Percentiles rank a stretch among this genome's conserved stretches.
phyloP scores from a whole-genome alignment of 1,140 invertebrate species.

The Platyscapa corneri region DNA sequence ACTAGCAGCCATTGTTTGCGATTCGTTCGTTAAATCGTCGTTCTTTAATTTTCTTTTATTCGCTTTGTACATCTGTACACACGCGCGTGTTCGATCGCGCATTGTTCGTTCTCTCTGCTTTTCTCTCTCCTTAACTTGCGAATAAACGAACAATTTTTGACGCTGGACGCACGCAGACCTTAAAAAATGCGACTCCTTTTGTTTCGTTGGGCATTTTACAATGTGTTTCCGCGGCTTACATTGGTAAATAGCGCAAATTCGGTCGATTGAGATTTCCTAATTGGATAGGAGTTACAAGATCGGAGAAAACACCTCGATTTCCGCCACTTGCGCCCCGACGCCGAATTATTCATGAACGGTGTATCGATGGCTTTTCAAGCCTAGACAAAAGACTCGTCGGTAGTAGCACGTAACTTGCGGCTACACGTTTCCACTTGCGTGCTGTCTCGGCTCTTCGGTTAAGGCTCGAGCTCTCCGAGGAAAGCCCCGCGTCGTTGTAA shows the following conservation, averaged over 20 bases:
- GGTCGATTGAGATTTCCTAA: background rate
- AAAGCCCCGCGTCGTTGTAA: background rate
- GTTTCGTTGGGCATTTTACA: background rate
- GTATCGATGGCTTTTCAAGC: background rate
- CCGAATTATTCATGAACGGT: background rate
- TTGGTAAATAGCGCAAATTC: background rate
- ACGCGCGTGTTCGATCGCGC: background rate
- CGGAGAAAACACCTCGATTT: too few species aligned
- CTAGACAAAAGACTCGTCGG: too few species aligned
- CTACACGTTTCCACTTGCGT: too few species aligned
- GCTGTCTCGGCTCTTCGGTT: background rate
- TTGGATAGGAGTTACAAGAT: too few species aligned
- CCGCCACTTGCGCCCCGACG: too few species aligned
- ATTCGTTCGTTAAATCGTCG: constrained; percentile 25
- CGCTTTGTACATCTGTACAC: background rate
- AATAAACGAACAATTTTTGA: background rate
- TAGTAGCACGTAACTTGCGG: too few species aligned
- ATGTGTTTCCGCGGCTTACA: background rate
- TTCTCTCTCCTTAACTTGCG: background rate
- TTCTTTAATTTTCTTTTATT: constrained; percentile 35
- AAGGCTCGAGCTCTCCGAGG: background rate
- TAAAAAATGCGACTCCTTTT: background rate
- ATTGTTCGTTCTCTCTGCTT: background rate
- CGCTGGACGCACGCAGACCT: background rate
- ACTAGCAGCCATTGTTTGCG: constrained; percentile 1